Evolutionary conservation across 2,888 invertebrate species (phyloP).

Genomic region (Poecilus cupreus): DNA sequence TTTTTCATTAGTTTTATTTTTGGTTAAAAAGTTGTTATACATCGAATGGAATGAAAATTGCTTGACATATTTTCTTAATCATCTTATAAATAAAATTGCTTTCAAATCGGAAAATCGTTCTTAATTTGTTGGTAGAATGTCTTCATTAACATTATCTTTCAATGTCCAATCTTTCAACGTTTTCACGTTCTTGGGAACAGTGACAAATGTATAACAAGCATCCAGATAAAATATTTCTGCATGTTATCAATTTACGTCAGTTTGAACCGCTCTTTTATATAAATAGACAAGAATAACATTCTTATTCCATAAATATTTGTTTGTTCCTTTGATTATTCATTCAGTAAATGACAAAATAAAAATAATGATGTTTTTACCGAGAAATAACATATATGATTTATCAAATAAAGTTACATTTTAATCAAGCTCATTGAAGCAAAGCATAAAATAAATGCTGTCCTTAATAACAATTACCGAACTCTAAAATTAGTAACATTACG

Average conservation of each 20-base stretch:
- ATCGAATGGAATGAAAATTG: not conserved
- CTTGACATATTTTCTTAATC: not conserved
- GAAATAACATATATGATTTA: not conserved
- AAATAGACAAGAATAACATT: not conserved
- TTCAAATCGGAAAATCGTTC: not conserved
- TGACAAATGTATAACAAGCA: not conserved
- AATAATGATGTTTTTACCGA: not conserved
- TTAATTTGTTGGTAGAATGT: not conserved
- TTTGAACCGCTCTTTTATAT: not conserved
- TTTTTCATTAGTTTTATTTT: too few species aligned
- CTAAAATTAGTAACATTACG: conserved; percentile 19
- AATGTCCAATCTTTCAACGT: not conserved
- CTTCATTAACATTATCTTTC: not conserved
- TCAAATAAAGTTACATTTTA: not conserved
- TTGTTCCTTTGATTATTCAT: not conserved
- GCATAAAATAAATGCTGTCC: not conserved
- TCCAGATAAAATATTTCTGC: not conserved
- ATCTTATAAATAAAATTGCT: not conserved
- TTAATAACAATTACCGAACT: not conserved
- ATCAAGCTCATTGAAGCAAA: too few species aligned
- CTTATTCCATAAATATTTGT: conserved; percentile 8
- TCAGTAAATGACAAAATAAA: not conserved
- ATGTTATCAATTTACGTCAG: not conserved
- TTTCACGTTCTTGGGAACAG: not conserved
- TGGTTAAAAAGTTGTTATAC: too few species aligned